Base-by-base conservation (phyloP, 2,113 vertebrate genomes). In the Phaethon lepturus region DNA sequence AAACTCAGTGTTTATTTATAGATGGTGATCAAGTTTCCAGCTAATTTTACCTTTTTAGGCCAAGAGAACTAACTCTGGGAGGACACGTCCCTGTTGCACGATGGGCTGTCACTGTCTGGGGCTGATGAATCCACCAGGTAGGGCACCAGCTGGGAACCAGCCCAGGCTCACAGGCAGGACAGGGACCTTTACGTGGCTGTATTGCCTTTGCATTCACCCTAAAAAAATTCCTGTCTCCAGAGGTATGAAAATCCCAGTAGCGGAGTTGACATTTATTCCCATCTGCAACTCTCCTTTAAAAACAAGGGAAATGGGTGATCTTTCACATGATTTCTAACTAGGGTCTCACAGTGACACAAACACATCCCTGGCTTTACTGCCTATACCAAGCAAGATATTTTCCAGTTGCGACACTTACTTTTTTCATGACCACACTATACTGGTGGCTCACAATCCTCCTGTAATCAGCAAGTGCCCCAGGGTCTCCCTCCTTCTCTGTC, bases 31-130 rank as follows among this genome's bases (percentile, higher is more conserved):
- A 69, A 40, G 14, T 77, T 88, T 86, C 49, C 62, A 58, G 40
- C 3, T 63, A 52, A 63, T 87, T 75, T 87, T 56, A 68, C 11
- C 31, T 77, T 72, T 86, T 69, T 45, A 62, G 47, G 20, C 35
- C 72, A 92, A 50, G 42, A 77, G 88, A 92, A 52, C 23, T 29
- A 10, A 35, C 17, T 42, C 26, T 62, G 28, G 13, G 55, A 86
- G 59, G 42, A 53, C 18, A n/a, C 0, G 0, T 25, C 42, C 55
- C 40, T 72, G 33, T 79, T 81, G n/a, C 19, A 25, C 0, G 0
- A 38, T 59, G 45, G 55, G 6, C 11, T 90, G 66, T 6, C 23
- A 3, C 28, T 71, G 13, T n/a, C 24, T 66, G 28, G 68, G 11
- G 45, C 35, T 40, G 25, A 25, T 10, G 11, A 79, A 74, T 40